Evolutionary conservation across 2,888 invertebrate species (phyloP), one percentile per base, ranked within the genome.

Genomic region (Lycaena phlaeas): DNA sequence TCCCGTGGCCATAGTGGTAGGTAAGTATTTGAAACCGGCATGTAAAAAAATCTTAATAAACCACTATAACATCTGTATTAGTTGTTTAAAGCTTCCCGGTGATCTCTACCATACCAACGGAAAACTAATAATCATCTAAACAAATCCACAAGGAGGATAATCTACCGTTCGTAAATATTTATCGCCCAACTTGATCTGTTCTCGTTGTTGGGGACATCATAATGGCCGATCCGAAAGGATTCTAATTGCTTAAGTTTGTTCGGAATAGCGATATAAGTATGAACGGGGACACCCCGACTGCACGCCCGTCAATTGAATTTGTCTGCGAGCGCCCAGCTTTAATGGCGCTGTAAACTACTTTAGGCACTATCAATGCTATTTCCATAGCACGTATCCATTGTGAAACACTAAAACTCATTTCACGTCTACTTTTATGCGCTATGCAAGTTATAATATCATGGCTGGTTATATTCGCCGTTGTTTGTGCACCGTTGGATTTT

Each of bases 271-370:
- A 65, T 68, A 69, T 75, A 75, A 78, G 76, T 76, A 69, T 72
- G 68, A 73, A 67, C 68, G 75, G 67, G 63, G 70, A 66, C 71
- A 64, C 75, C 76, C 75, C 57, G 72, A 68, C 22, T 22, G 75
- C 72, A 54, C 59, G 73, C 72, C 64, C 70, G 74, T 69, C 78
- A 81, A 82, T 82, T 82, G 78, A 82, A 78, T 84, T 84, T 79
- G 82, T 84, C 82, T 79, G 77, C 79, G 68, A 76, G 73, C 77
- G 63, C 64, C 66, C 61, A 61, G 63, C 65, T 71, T 77, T 79
- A 79, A 81, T 73, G 71, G 73, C 71, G 61, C 60, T 71, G 70
- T 79, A 78, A 79, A 78, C 72, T 75, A 68, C 61, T 60, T 71
- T 69, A 59, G 68, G 64, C 67, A 68, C 65, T 69, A 72, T 74